Percentiles rank a stretch among this genome's conserved stretches.
Evolutionary conservation across 2,888 invertebrate genomes (phyloP).

Genomic region (Molorchus minor): DNA sequence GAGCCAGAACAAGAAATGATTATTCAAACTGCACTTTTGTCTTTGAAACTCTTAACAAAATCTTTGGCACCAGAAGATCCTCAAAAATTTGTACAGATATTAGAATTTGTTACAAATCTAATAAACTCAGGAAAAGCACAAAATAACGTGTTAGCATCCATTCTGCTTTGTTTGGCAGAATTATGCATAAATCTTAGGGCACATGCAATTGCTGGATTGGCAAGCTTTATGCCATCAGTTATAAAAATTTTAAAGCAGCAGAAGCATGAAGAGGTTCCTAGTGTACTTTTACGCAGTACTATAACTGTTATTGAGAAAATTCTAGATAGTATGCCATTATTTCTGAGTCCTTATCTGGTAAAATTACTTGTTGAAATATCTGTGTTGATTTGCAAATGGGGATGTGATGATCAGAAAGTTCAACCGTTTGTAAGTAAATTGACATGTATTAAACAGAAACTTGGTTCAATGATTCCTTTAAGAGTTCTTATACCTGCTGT

Average conservation of each 20-base stretch:
- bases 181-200: constrained; percentile 79
- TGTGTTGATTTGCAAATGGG: constrained; percentile 60
- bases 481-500: constrained; percentile 82
- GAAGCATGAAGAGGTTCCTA: constrained; percentile 67
- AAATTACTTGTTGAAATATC: constrained; percentile 74
- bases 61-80: constrained; percentile 74
- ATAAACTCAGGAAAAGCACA: constrained; percentile 65
- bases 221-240: constrained; percentile 81
- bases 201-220: constrained; percentile 77
- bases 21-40: constrained; percentile 84
- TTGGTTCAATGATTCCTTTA: constrained; percentile 74
- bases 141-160: constrained; percentile 76
- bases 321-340: constrained; percentile 81
- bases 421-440: constrained; percentile 69
- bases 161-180: constrained; percentile 81
- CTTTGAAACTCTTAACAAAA: constrained; percentile 84
- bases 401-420: constrained; percentile 48
- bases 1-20: constrained; percentile 73
- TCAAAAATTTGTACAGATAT: constrained; percentile 74
- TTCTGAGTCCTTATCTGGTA: constrained; percentile 85
- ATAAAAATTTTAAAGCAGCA: constrained; percentile 72
- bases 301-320: constrained; percentile 84
- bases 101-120: constrained; percentile 74
- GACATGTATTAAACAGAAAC: constrained; percentile 71
- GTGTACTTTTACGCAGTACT: constrained; percentile 75